These are phyloP conservation scores for Leucophenga montana DNA, from an alignment of 2,888 invertebrate genomes.

Conservation along the genomic window DNA sequence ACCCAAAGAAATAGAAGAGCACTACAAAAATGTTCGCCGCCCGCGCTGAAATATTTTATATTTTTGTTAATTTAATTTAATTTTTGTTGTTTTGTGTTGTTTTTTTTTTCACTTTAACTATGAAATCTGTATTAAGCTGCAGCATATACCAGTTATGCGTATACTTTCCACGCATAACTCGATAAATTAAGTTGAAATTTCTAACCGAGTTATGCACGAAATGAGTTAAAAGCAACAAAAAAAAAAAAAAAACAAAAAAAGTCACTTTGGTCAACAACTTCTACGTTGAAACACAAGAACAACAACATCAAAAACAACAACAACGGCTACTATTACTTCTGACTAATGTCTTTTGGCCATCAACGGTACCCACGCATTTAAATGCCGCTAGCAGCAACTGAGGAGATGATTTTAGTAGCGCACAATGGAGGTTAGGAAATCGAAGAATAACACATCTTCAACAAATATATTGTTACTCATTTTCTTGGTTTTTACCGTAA, in stretches of 20 bases:
- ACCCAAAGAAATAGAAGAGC: background rate
- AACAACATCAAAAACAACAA: background rate
- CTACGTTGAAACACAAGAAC: background rate
- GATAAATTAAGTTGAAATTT: constrained; percentile 1
- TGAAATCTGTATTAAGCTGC: no score
- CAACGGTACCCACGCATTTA: constrained; percentile 53
- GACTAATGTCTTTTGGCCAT: constrained; percentile 54
- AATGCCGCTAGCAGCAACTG: constrained; percentile 28
- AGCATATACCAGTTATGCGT: no score
- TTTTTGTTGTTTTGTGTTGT: background rate
- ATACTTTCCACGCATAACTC: constrained; percentile 9
- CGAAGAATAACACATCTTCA: no score
- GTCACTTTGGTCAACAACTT: background rate
- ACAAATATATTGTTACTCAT: no score
- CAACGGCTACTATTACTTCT: constrained; percentile 26
- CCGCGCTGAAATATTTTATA: background rate
- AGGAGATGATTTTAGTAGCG: background rate
- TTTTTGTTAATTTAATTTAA: background rate
- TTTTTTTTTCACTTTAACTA: background rate
- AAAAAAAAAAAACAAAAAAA: no score
- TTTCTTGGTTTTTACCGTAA: no score
- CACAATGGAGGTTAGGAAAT: no score
- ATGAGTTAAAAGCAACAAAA: no score
- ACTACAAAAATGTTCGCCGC: no score
- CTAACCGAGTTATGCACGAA: no score